A percentile compares a stretch with the other conserved stretches of the same genome.
Evolutionary conservation across 2,888 invertebrate species (phyloP).

Genomic region (Amphipoea oculea): DNA sequence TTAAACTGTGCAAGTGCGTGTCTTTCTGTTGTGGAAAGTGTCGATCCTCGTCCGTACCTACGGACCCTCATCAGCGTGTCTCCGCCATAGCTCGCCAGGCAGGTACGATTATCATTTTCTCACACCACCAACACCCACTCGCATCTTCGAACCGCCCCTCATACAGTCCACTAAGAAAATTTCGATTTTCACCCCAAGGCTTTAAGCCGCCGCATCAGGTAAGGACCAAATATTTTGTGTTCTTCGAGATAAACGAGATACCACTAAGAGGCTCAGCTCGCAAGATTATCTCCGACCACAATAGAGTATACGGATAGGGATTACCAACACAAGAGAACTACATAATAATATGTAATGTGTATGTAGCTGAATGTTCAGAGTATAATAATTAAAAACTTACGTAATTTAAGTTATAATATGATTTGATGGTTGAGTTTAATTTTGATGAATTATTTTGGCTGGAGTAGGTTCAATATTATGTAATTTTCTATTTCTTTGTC

Average conservation of each 20-base stretch:
- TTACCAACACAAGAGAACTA: constrained; percentile 7
- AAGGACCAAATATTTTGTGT: not conserved
- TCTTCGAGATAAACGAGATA: constrained; percentile 9
- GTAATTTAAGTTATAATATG: not conserved
- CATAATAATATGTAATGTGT: not conserved
- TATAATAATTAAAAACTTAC: not conserved
- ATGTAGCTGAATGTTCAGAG: not conserved
- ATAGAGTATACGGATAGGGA: constrained; percentile 15
- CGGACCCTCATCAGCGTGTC: too few relatives aligned
- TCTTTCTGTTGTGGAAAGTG: too few relatives aligned
- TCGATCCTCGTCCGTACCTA: too few relatives aligned
- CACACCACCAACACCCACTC: too few relatives aligned
- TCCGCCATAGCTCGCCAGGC: too few relatives aligned
- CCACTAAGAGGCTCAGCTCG: constrained; percentile 18
- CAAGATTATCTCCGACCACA: constrained; percentile 11
- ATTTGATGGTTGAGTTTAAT: not conserved
- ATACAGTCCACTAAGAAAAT: too few relatives aligned
- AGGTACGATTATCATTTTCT: too few relatives aligned
- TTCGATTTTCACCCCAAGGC: too few relatives aligned
- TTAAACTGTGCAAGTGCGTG: too few relatives aligned
- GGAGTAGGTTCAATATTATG: not conserved
- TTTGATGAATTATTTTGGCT: not conserved
- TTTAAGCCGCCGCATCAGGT: too few relatives aligned
- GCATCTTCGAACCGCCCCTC: too few relatives aligned
- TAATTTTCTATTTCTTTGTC: not conserved